Evolutionary conservation across 2,888 invertebrate species (phyloP).

Genomic region (Lepeophtheirus nordmannii): DNA sequence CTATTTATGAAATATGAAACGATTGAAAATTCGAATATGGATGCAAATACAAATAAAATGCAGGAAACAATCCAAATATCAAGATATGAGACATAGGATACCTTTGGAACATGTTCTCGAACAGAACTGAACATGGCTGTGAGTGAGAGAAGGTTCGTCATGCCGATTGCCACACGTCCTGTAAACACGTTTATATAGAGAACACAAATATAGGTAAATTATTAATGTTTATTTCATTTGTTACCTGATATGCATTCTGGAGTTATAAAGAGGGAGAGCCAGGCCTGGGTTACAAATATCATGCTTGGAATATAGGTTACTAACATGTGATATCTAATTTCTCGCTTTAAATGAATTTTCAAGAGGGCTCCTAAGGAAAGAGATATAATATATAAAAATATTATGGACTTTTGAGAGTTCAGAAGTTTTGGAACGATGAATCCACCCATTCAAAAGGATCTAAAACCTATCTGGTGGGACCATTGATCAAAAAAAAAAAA

Average conservation of each 20-base stretch:
- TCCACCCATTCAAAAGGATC: too few species aligned
- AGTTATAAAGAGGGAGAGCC: background rate
- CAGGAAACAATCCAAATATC: background rate
- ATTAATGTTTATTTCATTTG: background rate
- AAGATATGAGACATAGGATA: background rate
- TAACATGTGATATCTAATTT: background rate
- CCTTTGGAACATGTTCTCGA: background rate
- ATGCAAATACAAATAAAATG: background rate
- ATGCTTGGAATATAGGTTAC: background rate
- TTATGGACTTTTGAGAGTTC: too few species aligned
- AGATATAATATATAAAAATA: too few species aligned
- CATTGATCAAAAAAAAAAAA: too few species aligned
- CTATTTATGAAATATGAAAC: background rate
- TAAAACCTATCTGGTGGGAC: too few species aligned
- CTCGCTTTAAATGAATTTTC: background rate
- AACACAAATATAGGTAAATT: background rate
- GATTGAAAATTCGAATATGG: background rate
- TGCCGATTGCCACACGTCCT: slow-evolving; percentile 5
- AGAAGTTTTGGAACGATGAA: too few species aligned
- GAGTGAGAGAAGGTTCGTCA: background rate
- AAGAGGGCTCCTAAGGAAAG: background rate
- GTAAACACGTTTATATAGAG: too few species aligned
- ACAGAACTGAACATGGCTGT: background rate
- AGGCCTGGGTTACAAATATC: background rate
- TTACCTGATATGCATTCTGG: background rate